Percentiles rank a stretch among this genome's conserved stretches.
Conservation (phyloP, 2,113 vertebrate genomes). For the Phodopus roborovskii region DNA sequence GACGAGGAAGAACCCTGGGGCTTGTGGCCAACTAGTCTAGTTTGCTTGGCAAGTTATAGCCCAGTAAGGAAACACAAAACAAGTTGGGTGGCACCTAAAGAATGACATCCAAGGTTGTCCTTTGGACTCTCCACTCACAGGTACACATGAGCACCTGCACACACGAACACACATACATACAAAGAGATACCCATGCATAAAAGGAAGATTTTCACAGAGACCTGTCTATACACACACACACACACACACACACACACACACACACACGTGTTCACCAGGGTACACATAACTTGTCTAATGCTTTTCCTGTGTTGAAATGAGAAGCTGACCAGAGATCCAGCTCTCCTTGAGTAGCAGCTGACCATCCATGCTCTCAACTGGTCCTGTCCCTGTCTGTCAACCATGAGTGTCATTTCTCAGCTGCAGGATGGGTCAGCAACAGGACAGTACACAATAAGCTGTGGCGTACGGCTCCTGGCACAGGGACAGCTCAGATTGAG, state of each 20-base stretch:
- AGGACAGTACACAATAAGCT: not conserved
- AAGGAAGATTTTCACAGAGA: not conserved
- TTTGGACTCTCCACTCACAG: not conserved
- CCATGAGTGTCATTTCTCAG: not conserved
- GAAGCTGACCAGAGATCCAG: not conserved
- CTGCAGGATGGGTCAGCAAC: not conserved
- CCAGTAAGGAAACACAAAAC: not conserved
- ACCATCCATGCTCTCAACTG: not conserved
- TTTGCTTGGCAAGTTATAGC: not conserved
- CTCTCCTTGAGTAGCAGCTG: not conserved
- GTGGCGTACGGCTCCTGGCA: not conserved
- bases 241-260: not conserved
- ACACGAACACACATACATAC: not conserved
- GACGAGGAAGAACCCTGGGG: not conserved
- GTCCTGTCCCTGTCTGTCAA: not conserved
- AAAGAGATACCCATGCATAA: not conserved
- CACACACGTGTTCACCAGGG: not conserved
- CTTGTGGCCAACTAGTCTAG: not conserved
- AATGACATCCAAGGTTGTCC: not conserved
- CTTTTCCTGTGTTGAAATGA: not conserved
- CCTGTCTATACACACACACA: not conserved
- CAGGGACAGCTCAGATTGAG: not conserved
- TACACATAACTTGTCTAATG: not conserved
- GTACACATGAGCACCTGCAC: not conserved
- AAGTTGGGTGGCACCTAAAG: too few species aligned